These are phyloP conservation scores for Drosophila pseudotakahashii DNA, from an alignment of 2,888 invertebrate species.

Conservation along the genomic window DNA sequence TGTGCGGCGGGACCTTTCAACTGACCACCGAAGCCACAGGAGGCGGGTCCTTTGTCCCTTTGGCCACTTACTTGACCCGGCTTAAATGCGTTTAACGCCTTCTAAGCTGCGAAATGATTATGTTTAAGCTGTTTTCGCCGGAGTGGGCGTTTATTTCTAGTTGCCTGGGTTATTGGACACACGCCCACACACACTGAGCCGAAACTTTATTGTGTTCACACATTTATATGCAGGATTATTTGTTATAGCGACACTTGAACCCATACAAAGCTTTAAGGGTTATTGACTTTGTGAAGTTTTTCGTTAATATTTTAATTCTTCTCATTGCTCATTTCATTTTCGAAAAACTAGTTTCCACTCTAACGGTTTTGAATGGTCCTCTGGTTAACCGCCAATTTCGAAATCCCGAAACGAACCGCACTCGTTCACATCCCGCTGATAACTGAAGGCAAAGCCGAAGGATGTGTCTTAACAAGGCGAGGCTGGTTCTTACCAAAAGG, in stretches of 20 bases:
- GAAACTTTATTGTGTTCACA: conserved; percentile 38
- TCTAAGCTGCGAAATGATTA: conserved; percentile 72
- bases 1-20: conserved; percentile 24
- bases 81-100: conserved; percentile 72
- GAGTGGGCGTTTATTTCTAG: conserved; percentile 6
- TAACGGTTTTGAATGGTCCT: background rate
- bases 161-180: conserved; percentile 61
- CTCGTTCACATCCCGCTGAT: conserved; percentile 64
- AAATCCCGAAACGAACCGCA: conserved; percentile 59
- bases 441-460: conserved; percentile 52
- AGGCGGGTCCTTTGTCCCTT: conserved; percentile 53
- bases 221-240: conserved; percentile 56
- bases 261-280: background rate
- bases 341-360: conserved; percentile 6
- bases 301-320: background rate
- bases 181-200: conserved; percentile 20
- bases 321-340: background rate
- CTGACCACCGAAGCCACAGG: conserved; percentile 49
- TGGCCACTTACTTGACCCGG: conserved; percentile 54
- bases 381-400: background rate
- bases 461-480: conserved; percentile 67
- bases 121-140: conserved; percentile 49
- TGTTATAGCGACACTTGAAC: conserved; percentile 37
- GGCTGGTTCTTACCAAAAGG: conserved; percentile 69
- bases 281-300: conserved; percentile 1